Evolutionary conservation across 2,797 vertebrate species (phyloP), one percentile per base, ranked within the genome.

Genomic region (Schizopygopsis pylzovi): DNA sequence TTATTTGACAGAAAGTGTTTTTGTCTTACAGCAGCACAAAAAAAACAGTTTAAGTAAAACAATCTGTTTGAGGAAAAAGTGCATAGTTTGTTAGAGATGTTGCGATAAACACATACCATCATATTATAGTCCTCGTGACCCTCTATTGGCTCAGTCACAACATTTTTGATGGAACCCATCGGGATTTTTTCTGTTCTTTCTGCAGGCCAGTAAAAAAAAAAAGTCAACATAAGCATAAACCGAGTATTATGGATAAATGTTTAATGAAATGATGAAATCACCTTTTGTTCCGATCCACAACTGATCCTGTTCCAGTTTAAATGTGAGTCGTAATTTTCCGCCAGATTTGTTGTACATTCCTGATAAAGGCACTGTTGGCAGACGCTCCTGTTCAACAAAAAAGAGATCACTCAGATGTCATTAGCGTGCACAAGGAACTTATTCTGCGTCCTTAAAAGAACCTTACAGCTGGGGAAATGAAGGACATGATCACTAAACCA

Each of bases 341-440:
- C 98, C 98, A 9, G 98, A 97, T 91, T 99, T 99, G 94, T 99
- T 99, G 94, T 95, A 99, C 98, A 99, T 99, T 92, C 98, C 98
- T 0, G 98, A 96, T 93, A 99, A 96, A 71, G 98, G 98, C 93
- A 99, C 97, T 43, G 97, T 97, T 52, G 98, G 98, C 94, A 99
- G 95, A 87, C 97, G 97, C 93, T 99, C 98, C 98, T 99, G 90
- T 91, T 90, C n/a, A 81, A 86, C 71, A 88, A 88, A 91, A 61
- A 20, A 90, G 82, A 88, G 4, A 90, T 83, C 68, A 71, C 82
- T 89, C 25, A 28, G 76, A 84, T 76, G 56, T 89, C 86, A 90
- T 89, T 81, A 43, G 87, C 0, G 12, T 6, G 18, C 65, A 90
- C 81, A 87, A 78, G 54, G 37, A 80, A 71, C 84, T 84, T 25